These are phyloP conservation scores for Ooceraea biroi DNA, from an alignment of 1,140 invertebrate genomes.

Conservation along the genomic window DNA sequence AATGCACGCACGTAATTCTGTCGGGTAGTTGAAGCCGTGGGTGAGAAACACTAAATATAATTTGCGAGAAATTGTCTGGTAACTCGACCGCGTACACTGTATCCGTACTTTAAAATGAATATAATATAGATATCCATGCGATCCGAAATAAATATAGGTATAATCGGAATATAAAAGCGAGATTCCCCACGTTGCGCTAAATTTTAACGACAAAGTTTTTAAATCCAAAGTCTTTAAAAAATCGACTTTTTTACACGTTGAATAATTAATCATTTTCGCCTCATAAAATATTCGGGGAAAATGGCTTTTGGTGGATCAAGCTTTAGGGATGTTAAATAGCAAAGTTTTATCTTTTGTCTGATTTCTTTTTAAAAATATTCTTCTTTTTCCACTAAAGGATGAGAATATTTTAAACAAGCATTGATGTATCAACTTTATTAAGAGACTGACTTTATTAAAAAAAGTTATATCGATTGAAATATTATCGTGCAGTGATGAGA, in stretches of 20 bases:
- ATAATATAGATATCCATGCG: slow-evolving; percentile 24
- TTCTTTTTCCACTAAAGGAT: background rate
- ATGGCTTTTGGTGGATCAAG: background rate
- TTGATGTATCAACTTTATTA: background rate
- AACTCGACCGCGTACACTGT: slow-evolving; percentile 21
- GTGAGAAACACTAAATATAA: slow-evolving; percentile 56
- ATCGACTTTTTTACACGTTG: background rate
- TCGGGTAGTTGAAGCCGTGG: slow-evolving; percentile 37
- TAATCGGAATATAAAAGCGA: background rate
- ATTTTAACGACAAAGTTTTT: background rate
- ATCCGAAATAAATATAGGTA: slow-evolving; percentile 39
- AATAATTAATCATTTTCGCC: background rate
- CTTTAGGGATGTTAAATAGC: background rate
- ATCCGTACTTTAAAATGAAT: slow-evolving; percentile 52
- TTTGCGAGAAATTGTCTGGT: slow-evolving; percentile 54
- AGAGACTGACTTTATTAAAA: background rate
- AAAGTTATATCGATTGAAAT: background rate
- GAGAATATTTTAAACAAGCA: background rate
- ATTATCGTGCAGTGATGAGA: background rate
- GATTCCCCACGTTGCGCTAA: background rate
- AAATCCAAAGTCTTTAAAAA: background rate
- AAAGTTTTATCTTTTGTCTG: background rate
- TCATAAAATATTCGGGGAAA: background rate
- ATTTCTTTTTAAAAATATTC: background rate
- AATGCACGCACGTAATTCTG: slow-evolving; percentile 48